phyloP scores from a whole-genome alignment of 2,113 vertebrate genomes.

The Osmerus eperlanus region DNA sequence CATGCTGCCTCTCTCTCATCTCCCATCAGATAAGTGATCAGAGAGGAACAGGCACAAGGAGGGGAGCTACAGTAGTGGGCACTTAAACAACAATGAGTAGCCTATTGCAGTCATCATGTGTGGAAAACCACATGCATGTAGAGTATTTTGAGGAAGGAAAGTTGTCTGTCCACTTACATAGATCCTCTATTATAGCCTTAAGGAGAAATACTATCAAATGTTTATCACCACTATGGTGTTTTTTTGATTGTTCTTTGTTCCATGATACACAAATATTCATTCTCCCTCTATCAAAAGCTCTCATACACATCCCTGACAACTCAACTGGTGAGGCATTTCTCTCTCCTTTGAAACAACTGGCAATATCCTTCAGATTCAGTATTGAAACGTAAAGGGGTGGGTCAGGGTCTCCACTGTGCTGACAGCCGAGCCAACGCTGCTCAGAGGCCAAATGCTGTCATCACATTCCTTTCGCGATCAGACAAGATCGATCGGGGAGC shows the following conservation, averaged over 20 bases:
- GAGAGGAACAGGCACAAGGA: neutral
- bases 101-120: no score
- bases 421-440: neutral
- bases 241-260: constrained; percentile 9
- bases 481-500: constrained; percentile 22
- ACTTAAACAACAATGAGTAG: no score
- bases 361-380: constrained; percentile 14
- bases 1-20: neutral
- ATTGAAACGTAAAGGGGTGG: neutral
- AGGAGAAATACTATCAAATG: neutral
- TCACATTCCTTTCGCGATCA: constrained; percentile 21
- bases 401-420: neutral
- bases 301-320: neutral
- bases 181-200: no score
- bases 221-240: neutral
- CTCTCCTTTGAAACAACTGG: constrained; percentile 16
- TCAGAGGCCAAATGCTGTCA: constrained; percentile 12
- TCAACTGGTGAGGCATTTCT: constrained; percentile 6
- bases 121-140: no score
- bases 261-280: neutral
- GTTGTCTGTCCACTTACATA: no score
- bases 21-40: neutral
- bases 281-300: neutral
- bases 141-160: no score
- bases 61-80: neutral